Percentiles rank a stretch among this genome's conserved stretches.
Evolutionary conservation across 2,113 vertebrate genomes (phyloP).

Genomic region (Spheniscus mendiculus): DNA sequence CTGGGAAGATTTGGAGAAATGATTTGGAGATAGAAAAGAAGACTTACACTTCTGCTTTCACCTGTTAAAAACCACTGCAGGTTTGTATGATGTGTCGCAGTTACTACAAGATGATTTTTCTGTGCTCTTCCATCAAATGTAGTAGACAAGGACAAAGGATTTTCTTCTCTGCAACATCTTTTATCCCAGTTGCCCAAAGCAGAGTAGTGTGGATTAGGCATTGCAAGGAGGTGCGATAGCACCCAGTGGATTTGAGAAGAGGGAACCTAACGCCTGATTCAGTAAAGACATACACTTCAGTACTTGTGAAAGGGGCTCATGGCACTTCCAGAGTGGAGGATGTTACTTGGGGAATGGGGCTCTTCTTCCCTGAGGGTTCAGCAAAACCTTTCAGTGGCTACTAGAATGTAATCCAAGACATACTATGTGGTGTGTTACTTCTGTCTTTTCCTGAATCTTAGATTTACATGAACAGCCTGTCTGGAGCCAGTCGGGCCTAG

Average conservation of each 20-base stretch:
- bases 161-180: not conserved
- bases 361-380: not conserved
- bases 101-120: not conserved
- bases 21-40: not conserved
- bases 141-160: not conserved
- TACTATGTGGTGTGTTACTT: not conserved
- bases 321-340: not conserved
- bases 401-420: not conserved
- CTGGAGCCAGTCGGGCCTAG: not conserved
- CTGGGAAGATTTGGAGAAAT: not conserved
- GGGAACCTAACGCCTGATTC: not conserved
- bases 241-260: not conserved
- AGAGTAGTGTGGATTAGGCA: not conserved
- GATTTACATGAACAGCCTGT: not conserved
- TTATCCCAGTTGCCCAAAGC: not conserved
- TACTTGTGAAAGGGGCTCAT: not conserved
- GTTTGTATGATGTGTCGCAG: not conserved
- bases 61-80: not conserved
- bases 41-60: not conserved
- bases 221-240: not conserved
- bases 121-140: not conserved
- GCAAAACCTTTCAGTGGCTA: not conserved
- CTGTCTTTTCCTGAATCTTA: not conserved
- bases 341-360: not conserved
- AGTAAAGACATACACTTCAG: not conserved